Base-by-base conservation (phyloP, 2,113 vertebrate genomes). In the Onychorhynchus coronatus region DNA sequence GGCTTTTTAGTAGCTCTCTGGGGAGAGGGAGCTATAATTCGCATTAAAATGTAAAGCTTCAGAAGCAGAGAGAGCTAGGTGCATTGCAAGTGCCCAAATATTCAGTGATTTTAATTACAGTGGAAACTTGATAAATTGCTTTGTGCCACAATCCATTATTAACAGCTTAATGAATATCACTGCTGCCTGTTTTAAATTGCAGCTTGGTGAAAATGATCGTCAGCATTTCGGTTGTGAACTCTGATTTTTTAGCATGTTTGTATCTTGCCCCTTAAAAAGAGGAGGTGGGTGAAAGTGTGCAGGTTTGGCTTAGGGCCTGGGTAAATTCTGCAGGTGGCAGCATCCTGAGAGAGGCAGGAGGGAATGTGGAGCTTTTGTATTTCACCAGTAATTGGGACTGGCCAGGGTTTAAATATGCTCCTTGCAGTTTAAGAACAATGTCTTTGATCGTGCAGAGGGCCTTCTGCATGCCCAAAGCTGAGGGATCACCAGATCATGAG, bases 51-150 rank as follows among this genome's bases (percentile, higher is more conserved):
- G 93, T 95, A 93, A 95, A 94, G 94, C 85, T 95, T 88, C 66
- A 73, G 92, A 91, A 95, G 93, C 95, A 91, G 83, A 73, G 56
- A 96, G 76, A 93, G 91, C 91, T 97, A 92, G 96, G 93, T 96
- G 80, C 93, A 71, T 91, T 96, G 88, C 92, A 91, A 97, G 88
- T 89, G 91, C 80, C 96, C 88, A 83, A 94, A 95, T 95, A 96
- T 89, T 97, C 87, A 70, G 79, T 92, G 93, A 94, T 96, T 97
- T 97, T 97, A 97, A 96, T 97, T 96, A 97, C 94, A 97, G 88
- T 85, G 94, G 96, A 97, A 97, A 95, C 93, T 66, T 96, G 91
- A 97, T 96, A 95, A 96, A 96, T 96, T 96, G 96, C 94, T 97
- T 95, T 96, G 82, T 96, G 93, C 93, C 89, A 66, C 92, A 94